Percentiles rank a stretch among this genome's conserved stretches.
Evolutionary conservation across 2,113 vertebrate species (phyloP).

Genomic region (Halichoerus grypus): DNA sequence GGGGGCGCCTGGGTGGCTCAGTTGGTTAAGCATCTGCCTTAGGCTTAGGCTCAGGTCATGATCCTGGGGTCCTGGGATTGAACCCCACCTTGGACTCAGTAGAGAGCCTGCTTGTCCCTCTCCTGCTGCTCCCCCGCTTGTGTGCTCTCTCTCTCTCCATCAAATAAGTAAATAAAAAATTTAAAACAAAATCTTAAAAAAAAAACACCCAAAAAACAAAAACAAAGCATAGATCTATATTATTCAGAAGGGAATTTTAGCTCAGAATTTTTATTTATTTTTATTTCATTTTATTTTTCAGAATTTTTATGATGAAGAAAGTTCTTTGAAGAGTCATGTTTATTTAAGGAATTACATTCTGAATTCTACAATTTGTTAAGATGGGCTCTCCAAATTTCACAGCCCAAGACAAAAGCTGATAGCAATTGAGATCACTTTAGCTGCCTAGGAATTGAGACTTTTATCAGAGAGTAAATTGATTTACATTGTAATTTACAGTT

Average conservation of each 20-base stretch:
- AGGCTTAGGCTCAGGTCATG: too few relatives aligned
- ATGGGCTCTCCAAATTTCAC: not conserved
- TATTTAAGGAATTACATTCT: not conserved
- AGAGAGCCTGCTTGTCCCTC: too few relatives aligned
- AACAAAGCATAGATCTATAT: not conserved
- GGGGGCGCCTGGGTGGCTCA: not conserved
- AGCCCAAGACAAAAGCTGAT: not conserved
- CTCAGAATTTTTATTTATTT: too few relatives aligned
- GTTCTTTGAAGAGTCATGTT: not conserved
- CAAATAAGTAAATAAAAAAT: too few relatives aligned
- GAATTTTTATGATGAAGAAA: conserved; percentile 26
- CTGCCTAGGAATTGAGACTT: not conserved
- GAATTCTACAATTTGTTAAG: conserved; percentile 23
- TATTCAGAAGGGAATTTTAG: not conserved
- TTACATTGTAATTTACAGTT: conserved; percentile 51
- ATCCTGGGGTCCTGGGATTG: too few relatives aligned
- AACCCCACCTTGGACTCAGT: too few relatives aligned
- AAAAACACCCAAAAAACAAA: too few relatives aligned
- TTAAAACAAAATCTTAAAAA: too few relatives aligned
- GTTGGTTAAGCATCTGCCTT: not conserved
- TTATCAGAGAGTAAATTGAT: conserved; percentile 17
- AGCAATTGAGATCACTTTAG: not conserved
- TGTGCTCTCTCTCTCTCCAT: too few relatives aligned
- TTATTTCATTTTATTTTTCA: too few relatives aligned
- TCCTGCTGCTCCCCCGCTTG: not conserved